A percentile compares a stretch with the other conserved stretches of the same genome.
Evolutionary conservation across 2,888 invertebrate genomes (phyloP).

Genomic region (Dendrolimus pini): DNA sequence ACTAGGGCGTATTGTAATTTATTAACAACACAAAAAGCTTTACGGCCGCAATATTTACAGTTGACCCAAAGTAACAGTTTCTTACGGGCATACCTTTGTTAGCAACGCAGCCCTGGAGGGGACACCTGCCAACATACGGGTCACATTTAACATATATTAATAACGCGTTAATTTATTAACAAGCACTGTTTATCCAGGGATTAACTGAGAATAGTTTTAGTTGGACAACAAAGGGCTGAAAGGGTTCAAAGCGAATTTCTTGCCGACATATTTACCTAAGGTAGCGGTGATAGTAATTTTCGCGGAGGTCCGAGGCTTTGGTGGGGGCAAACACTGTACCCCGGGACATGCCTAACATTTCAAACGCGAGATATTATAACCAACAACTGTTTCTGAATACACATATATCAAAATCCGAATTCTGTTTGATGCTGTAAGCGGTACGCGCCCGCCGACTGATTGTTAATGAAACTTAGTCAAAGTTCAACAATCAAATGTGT

Average conservation of each 20-base stretch:
- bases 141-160: constrained; percentile 73
- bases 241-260: constrained; percentile 77
- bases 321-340: constrained; percentile 40
- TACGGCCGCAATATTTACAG: constrained; percentile 64
- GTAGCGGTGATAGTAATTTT: constrained; percentile 75
- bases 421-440: constrained; percentile 45
- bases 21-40: constrained; percentile 60
- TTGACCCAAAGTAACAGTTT: constrained; percentile 58
- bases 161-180: constrained; percentile 76
- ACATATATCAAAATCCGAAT: constrained; percentile 37
- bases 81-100: constrained; percentile 64
- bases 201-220: constrained; percentile 76
- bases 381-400: constrained; percentile 38
- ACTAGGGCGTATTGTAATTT: constrained; percentile 46
- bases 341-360: constrained; percentile 52
- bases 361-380: constrained; percentile 33
- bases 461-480: constrained; percentile 36
- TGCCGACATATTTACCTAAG: constrained; percentile 76
- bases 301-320: constrained; percentile 66
- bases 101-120: constrained; percentile 55
- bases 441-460: constrained; percentile 27
- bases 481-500: constrained; percentile 30
- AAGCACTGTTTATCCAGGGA: constrained; percentile 74
- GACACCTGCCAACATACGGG: constrained; percentile 66
- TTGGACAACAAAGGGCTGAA: constrained; percentile 73